Evolutionary conservation across 2,113 vertebrate species (phyloP), one percentile per base, ranked within the genome.

Genomic region (Clarias macrocephalus): DNA sequence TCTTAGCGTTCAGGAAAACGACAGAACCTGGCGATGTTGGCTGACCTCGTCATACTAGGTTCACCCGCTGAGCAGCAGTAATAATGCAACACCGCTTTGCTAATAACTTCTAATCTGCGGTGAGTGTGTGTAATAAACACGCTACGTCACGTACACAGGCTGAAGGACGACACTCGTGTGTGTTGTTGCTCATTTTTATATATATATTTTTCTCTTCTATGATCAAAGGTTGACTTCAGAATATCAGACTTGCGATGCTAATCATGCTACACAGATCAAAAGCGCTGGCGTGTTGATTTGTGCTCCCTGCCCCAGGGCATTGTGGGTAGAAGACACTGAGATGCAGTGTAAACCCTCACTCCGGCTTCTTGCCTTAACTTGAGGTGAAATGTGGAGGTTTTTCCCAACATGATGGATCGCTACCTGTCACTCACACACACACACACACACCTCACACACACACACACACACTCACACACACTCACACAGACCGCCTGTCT

Each of bases 371-470:
- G 19, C 70, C 33, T 37, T 33, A 42, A 30, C 68, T 72, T 37
- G 12, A 56, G 56, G 56, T 82, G 62, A 42, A 62, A 75, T 80
- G 85, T 33, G 77, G 82, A 60, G 59, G 72, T 75, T 90, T 88
- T 85, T 89, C 62, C 66, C 72, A 8, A 18, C 15, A 68, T 89
- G 88, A 91, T 88, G 86, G 84, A 91, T 89, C 88, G 37, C 86
- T 79, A 62, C 86, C 77, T 83, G 59, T 76, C 76, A 85, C 63
- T n/a, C 62, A 11, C 66, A 5, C 83, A 48, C 86, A 86, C 88
- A 89, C 68, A 90, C 60, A 25, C 60, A 23, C 60, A 23, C 60
- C 5, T n/a, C n/a, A 66, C 63, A 33, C 66, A 70, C 30, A 70
- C 28, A 70, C 66, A 70, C 66, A 70, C 30, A 73, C 72, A 73